Evolutionary conservation across 1,140 invertebrate genomes (phyloP).

Genomic region (Araneus ventricosus): DNA sequence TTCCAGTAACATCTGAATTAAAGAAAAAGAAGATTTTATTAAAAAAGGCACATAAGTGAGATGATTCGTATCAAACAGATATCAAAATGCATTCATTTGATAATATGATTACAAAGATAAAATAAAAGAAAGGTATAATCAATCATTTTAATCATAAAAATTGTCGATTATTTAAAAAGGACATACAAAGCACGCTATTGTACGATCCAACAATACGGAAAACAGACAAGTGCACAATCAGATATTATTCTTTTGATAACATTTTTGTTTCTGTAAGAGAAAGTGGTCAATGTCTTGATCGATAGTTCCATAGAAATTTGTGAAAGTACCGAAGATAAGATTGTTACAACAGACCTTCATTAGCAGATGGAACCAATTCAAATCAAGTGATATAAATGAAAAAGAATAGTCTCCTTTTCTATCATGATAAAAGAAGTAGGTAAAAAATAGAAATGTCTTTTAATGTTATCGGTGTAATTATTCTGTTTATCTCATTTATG

Average conservation of each 20-base stretch:
- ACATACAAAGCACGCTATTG: background rate
- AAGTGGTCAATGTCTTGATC: background rate
- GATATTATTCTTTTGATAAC: background rate
- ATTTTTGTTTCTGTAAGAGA: background rate
- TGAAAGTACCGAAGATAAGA: conserved; percentile 7
- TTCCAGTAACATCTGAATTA: too few relatives aligned
- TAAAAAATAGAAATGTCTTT: background rate
- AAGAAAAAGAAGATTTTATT: too few relatives aligned
- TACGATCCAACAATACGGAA: background rate
- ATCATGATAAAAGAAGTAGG: background rate
- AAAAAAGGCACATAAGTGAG: too few relatives aligned
- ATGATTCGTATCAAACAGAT: background rate
- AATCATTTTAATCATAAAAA: background rate
- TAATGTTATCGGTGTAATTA: background rate
- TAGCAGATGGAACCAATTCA: conserved; percentile 16
- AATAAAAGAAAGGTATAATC: background rate
- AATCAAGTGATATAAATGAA: background rate
- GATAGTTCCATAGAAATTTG: conserved; percentile 11
- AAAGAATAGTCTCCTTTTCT: background rate
- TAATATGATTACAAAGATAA: background rate
- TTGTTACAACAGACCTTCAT: background rate
- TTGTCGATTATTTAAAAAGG: background rate
- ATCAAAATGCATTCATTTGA: background rate
- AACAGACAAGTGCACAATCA: background rate
- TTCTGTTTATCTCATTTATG: background rate